Percentiles rank a stretch among this genome's conserved stretches.
These are phyloP conservation scores for Brachyopa scutellaris DNA, from an alignment of 2,888 invertebrate species.

Conservation along the genomic window DNA sequence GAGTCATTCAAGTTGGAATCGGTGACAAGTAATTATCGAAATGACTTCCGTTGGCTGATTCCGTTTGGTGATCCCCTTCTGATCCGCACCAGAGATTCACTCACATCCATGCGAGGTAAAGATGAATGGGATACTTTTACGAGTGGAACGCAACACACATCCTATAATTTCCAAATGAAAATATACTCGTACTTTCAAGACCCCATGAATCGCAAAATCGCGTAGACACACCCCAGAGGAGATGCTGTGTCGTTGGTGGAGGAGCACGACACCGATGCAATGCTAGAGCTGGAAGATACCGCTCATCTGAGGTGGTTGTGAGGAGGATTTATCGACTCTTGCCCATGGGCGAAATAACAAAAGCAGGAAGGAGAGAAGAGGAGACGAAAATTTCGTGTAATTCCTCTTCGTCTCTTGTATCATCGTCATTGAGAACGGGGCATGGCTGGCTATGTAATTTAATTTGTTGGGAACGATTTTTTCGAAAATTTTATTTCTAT, in stretches of 20 bases:
- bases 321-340: slow-evolving; percentile 56
- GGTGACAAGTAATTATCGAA: slow-evolving; percentile 73
- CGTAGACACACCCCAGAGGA: slow-evolving; percentile 50
- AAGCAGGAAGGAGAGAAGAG: slow-evolving; percentile 54
- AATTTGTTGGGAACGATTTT: slow-evolving; percentile 48
- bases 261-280: background rate
- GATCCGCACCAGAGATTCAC: slow-evolving; percentile 41
- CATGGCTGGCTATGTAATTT: slow-evolving; percentile 48
- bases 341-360: slow-evolving; percentile 50
- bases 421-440: background rate
- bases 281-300: background rate
- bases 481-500: slow-evolving; percentile 60
- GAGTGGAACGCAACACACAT: slow-evolving; percentile 21
- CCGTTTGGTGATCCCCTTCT: slow-evolving; percentile 10
- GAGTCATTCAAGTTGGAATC: slow-evolving; percentile 43
- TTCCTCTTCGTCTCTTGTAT: background rate
- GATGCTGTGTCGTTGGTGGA: too few relatives aligned
- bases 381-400: slow-evolving; percentile 20
- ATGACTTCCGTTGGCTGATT: slow-evolving; percentile 71
- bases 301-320: slow-evolving; percentile 21
- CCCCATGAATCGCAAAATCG: slow-evolving; percentile 47
- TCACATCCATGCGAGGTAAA: slow-evolving; percentile 24
- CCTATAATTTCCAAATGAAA: slow-evolving; percentile 52
- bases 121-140: slow-evolving; percentile 57
- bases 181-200: slow-evolving; percentile 29